phyloP scores from a whole-genome alignment of 2,797 vertebrate species.

The Rhinophrynus dorsalis region DNA sequence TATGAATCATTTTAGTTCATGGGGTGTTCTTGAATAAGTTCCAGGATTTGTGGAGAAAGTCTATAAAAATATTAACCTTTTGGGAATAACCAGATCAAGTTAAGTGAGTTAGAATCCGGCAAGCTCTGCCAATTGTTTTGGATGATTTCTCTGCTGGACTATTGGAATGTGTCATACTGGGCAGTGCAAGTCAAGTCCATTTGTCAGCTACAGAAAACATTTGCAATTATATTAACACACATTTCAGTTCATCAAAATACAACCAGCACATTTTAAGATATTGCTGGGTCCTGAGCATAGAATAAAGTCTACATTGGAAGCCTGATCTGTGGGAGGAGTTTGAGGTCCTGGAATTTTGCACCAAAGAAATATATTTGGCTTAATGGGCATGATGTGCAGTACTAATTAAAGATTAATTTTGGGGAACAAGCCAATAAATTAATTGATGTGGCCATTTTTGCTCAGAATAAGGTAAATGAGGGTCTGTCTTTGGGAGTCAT shows the following conservation, averaged over 20 bases:
- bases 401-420: too few species aligned
- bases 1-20: background rate
- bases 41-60: background rate
- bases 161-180: slow-evolving; percentile 25
- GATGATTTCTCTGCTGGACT: slow-evolving; percentile 23
- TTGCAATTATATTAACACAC: slow-evolving; percentile 36
- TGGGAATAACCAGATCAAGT: slow-evolving; percentile 23
- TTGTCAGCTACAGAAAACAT: slow-evolving; percentile 26
- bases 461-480: too few species aligned
- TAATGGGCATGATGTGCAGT: too few species aligned
- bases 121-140: slow-evolving; percentile 21
- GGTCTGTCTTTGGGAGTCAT: too few species aligned
- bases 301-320: too few species aligned
- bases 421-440: too few species aligned
- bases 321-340: too few species aligned
- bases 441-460: too few species aligned
- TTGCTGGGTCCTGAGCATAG: background rate
- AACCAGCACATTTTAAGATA: too few species aligned
- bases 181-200: slow-evolving; percentile 25
- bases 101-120: slow-evolving; percentile 5
- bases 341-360: too few species aligned
- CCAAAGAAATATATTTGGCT: too few species aligned
- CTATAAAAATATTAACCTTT: slow-evolving; percentile 33
- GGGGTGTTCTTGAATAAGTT: background rate
- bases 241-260: slow-evolving; percentile 38